A percentile compares a stretch with the other conserved stretches of the same genome.
Evolutionary conservation across 2,113 vertebrate species (phyloP).

Genomic region (Phalacrocorax carbo): DNA sequence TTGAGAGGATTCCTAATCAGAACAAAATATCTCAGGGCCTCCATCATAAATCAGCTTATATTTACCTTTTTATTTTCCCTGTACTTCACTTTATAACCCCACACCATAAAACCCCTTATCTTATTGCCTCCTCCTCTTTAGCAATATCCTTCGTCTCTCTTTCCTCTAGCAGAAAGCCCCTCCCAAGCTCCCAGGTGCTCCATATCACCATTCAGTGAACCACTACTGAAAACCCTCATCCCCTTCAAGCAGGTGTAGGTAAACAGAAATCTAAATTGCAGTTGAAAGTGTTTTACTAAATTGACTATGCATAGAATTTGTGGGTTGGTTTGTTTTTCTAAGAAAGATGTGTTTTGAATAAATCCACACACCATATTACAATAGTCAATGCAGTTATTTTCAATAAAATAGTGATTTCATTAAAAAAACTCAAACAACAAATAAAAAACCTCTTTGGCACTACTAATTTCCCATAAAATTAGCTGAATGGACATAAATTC

Average conservation of each 20-base stretch:
- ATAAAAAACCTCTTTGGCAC: not conserved
- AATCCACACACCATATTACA: not conserved
- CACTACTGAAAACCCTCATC: rapidly evolving
- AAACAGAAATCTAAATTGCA: not conserved
- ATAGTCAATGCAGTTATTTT: not conserved
- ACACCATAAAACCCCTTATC: not conserved
- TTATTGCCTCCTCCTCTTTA: not conserved
- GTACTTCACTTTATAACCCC: not conserved
- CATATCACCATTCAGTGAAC: not conserved
- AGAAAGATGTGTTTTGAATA: not conserved
- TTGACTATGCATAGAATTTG: not conserved
- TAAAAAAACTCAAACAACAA: not conserved
- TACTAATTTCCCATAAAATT: not conserved
- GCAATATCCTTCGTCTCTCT: not conserved
- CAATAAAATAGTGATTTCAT: not conserved
- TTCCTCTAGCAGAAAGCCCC: not conserved
- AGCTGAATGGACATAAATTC: not conserved
- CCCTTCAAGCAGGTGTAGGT: not conserved
- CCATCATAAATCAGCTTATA: not conserved
- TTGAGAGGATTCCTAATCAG: not conserved
- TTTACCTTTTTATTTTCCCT: not conserved
- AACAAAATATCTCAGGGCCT: not conserved
- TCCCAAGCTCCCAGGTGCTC: not conserved
- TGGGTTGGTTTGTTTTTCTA: not conserved
- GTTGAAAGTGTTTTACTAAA: not conserved